A percentile compares a stretch with the other conserved stretches of the same genome.
These are phyloP conservation scores for Muscicapa comitata DNA, from an alignment of 2,797 vertebrate species.

Conservation along the genomic window DNA sequence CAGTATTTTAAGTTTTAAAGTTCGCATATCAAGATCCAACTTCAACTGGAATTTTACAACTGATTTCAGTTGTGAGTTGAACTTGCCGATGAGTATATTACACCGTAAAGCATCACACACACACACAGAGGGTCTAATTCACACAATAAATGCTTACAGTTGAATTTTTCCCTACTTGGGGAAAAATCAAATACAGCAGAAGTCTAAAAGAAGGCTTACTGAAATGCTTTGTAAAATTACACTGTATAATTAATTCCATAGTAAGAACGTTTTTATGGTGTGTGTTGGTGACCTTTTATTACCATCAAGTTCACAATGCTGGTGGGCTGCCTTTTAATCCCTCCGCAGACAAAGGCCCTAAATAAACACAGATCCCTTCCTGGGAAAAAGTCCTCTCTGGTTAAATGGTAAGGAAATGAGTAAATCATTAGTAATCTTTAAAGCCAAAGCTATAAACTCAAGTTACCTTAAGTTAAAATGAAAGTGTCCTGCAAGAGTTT, in stretches of 20 bases:
- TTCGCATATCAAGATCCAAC: background rate
- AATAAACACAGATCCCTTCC: slow-evolving; percentile 87
- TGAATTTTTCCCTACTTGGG: slow-evolving; percentile 36
- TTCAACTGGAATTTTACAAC: background rate
- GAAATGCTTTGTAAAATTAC: slow-evolving; percentile 82
- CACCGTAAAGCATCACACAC: background rate
- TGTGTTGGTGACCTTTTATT: slow-evolving; percentile 87
- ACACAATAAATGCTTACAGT: slow-evolving; percentile 6
- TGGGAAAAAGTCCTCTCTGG: slow-evolving; percentile 84
- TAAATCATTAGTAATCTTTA: slow-evolving; percentile 94
- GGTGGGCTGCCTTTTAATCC: slow-evolving; percentile 88
- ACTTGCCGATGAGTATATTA: slow-evolving; percentile 7
- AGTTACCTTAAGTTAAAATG: slow-evolving; percentile 89
- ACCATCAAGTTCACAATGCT: slow-evolving; percentile 86
- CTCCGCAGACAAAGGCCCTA: slow-evolving; percentile 84
- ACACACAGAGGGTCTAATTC: background rate
- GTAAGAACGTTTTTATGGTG: slow-evolving; percentile 83
- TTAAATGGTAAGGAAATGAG: slow-evolving; percentile 87
- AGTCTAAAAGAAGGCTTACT: slow-evolving; percentile 58
- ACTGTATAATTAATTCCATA: slow-evolving; percentile 86
- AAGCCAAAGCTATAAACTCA: slow-evolving; percentile 87
- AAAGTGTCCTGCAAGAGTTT: slow-evolving; percentile 87
- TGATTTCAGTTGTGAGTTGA: slow-evolving; percentile 32
- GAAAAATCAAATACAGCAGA: slow-evolving; percentile 62
- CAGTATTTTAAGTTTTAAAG: slow-evolving; percentile 1